A percentile compares a stretch with the other conserved stretches of the same genome.
phyloP scores from a whole-genome alignment of 1,140 invertebrate species.

The Psilanteris sp. region DNA sequence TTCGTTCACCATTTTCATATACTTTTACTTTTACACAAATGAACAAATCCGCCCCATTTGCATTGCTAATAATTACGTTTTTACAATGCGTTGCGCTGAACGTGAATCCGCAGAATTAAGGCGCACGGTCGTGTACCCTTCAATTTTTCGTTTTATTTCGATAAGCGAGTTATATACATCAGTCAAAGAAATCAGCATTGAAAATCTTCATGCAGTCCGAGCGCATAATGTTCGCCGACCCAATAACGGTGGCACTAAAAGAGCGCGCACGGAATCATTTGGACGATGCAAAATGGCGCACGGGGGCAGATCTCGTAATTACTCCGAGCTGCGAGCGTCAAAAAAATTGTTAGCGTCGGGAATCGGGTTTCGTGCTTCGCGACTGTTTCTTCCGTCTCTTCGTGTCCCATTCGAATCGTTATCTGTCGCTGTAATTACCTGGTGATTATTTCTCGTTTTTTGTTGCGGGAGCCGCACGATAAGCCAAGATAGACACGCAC shows the following conservation, averaged over 20 bases:
- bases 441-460: constrained; percentile 65
- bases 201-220: constrained; percentile 46
- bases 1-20: no score
- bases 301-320: constrained; percentile 49
- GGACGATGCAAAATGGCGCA: constrained; percentile 62
- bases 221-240: constrained; percentile 30
- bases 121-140: constrained; percentile 8
- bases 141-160: constrained; percentile 41
- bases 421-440: constrained; percentile 67
- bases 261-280: constrained; percentile 50
- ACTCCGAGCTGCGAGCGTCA: constrained; percentile 54
- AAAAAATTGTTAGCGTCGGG: constrained; percentile 57
- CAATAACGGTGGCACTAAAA: constrained; percentile 29
- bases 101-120: constrained; percentile 20
- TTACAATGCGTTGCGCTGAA: constrained; percentile 2
- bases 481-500: constrained; percentile 64
- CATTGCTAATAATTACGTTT: constrained; percentile 10
- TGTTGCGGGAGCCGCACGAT: constrained; percentile 56
- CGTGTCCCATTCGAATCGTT: constrained; percentile 70
- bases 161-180: constrained; percentile 32
- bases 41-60: background rate
- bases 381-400: constrained; percentile 70
- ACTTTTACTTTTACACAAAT: no score
- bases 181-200: constrained; percentile 30
- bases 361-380: constrained; percentile 66